Evolutionary conservation across 2,888 invertebrate genomes (phyloP), one percentile per base, ranked within the genome.

Genomic region (Catonia carolina): DNA sequence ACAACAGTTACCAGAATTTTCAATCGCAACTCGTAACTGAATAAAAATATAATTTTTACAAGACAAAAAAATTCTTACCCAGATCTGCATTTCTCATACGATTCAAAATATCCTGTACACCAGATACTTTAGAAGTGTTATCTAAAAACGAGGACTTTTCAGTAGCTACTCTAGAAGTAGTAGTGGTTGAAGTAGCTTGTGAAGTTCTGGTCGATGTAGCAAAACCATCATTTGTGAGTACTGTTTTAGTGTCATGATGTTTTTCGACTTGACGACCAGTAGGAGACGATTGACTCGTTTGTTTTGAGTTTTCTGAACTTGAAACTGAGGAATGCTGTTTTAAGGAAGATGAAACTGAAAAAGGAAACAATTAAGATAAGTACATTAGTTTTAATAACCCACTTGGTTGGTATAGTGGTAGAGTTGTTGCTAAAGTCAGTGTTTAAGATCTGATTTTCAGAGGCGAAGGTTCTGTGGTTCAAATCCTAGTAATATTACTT

Each of bases 51-150:
- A n/a, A n/a, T n/a, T n/a, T n/a, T n/a, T n/a, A n/a, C n/a, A n/a
- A 27, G 8, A 27, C 18, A 12, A 35, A 14, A 10, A 1, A 50
- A n/a, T 15, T 50, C 62, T 68, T 62, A 83, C 84, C 83, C 64
- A 82, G 79, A 67, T 84, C 84, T 63, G 85, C 84, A 68, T 85
- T 85, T 69, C 82, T 82, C 89, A 89, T 89, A 64, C 88, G 78
- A 4, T 81, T 79, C 54, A 89, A 75, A 14, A 87, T 85, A 69
- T 89, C 89, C 68, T 85, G 81, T 1, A 88, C 83, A 2, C 84
- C 84, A 3, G 83, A 80, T 52, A 88, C 85, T 68, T 83, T 83
- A 14, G 81, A 79, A 65, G 76, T 80, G 72, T 82, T 85, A 68
- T 83, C 84, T 22, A 89, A 76, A 72, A 89, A 89, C 10, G 86